phyloP scores from a whole-genome alignment of 2,797 vertebrate genomes.

The Telmatherina bonti region DNA sequence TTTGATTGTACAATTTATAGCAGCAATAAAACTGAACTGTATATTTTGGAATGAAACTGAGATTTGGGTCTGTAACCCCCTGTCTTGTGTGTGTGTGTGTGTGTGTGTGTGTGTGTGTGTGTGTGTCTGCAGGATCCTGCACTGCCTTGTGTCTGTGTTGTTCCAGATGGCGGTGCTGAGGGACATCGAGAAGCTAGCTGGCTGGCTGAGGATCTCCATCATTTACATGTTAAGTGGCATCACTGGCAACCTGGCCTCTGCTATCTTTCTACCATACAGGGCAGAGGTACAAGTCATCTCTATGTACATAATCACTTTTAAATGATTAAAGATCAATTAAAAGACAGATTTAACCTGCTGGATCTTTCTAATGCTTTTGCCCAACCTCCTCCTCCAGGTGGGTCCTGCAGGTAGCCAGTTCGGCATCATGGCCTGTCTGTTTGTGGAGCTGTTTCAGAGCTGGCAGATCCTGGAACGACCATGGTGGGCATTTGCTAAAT shows the following conservation, averaged over 20 bases:
- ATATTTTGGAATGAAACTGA: background rate
- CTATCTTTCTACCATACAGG: constrained; percentile 97
- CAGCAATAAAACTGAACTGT: background rate
- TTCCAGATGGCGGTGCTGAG: constrained; percentile 98
- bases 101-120: constrained; percentile 21
- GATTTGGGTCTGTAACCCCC: background rate
- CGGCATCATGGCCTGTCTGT: constrained; percentile 97
- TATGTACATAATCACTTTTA: too few relatives aligned
- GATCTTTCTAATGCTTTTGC: background rate
- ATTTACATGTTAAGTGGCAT: constrained; percentile 96
- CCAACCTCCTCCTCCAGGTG: constrained; percentile 81
- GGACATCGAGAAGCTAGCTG: constrained; percentile 96
- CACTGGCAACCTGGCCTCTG: constrained; percentile 96
- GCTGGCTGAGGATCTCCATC: constrained; percentile 98
- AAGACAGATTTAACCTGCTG: background rate
- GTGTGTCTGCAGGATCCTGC: constrained; percentile 88
- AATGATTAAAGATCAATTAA: background rate
- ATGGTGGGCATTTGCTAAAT: constrained; percentile 95
- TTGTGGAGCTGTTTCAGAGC: constrained; percentile 98
- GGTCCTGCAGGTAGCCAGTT: constrained; percentile 98
- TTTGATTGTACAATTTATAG: background rate
- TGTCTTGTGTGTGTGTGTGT: constrained; percentile 23
- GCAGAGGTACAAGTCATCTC: constrained; percentile 83
- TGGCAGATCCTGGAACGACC: constrained; percentile 98
- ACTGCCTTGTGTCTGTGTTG: constrained; percentile 95